These are phyloP conservation scores for Pionites leucogaster DNA, from an alignment of 2,113 vertebrate species.

Conservation along the genomic window DNA sequence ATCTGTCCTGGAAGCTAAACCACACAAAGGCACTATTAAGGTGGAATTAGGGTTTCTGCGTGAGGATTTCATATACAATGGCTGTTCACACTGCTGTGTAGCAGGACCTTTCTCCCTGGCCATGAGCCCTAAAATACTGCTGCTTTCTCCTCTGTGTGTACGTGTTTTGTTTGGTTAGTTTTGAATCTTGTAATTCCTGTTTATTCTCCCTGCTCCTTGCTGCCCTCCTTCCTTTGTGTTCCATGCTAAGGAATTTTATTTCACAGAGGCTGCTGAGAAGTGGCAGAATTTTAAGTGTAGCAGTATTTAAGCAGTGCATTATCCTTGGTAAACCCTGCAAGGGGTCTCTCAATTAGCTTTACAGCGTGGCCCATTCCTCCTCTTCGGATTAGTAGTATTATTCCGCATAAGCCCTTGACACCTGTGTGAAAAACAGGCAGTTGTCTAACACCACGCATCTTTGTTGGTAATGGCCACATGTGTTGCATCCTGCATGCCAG, in stretches of 20 bases:
- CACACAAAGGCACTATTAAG: background rate
- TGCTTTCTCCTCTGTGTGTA: background rate
- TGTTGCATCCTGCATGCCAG: background rate
- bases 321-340: background rate
- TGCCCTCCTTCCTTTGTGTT: background rate
- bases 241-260: background rate
- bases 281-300: background rate
- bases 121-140: background rate
- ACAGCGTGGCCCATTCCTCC: background rate
- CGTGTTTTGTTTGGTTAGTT: accelerated
- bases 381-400: background rate
- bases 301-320: background rate
- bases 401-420: background rate
- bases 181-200: background rate
- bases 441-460: background rate
- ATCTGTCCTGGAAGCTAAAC: background rate
- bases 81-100: background rate
- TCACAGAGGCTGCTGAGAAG: background rate
- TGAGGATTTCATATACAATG: background rate
- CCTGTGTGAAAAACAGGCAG: background rate
- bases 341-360: background rate
- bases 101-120: background rate
- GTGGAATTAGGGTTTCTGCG: background rate
- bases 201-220: background rate
- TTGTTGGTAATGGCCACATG: background rate